Percentiles rank a stretch among this genome's conserved stretches.
Evolutionary conservation across 2,797 vertebrate genomes (phyloP).

Genomic region (Cottoperca gobio): DNA sequence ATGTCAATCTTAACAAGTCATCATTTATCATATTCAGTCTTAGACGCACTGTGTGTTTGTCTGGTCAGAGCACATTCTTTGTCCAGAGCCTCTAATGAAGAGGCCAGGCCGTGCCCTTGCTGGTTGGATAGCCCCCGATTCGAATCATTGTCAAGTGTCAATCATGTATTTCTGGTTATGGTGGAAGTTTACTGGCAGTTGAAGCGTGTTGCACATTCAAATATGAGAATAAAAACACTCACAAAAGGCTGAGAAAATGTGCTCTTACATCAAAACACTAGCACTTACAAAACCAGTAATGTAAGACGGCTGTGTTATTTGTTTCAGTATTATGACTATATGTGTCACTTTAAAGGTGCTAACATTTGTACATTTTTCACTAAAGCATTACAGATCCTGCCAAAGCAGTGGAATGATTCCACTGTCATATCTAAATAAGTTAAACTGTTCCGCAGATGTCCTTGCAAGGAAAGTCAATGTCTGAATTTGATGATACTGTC

Average conservation of each 20-base stretch:
- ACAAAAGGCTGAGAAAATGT: neutral
- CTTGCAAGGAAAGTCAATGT: constrained; percentile 34
- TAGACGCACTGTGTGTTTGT: neutral
- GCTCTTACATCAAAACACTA: constrained; percentile 5
- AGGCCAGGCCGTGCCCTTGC: neutral
- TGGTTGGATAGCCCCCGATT: neutral
- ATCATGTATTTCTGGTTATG: neutral
- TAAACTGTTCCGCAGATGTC: constrained; percentile 23
- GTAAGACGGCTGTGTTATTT: neutral
- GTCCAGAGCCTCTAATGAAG: constrained; percentile 17
- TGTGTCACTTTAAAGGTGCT: constrained; percentile 6
- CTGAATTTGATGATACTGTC: neutral
- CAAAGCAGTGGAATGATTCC: constrained; percentile 4
- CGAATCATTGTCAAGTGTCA: constrained; percentile 29
- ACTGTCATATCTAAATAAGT: constrained; percentile 3
- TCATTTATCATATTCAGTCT: constrained; percentile 7
- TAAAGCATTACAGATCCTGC: constrained; percentile 1
- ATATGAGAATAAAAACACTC: constrained; percentile 11
- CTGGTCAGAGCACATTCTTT: neutral
- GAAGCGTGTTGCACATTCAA: constrained; percentile 1
- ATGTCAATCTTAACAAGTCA: constrained; percentile 5
- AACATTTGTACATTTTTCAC: constrained; percentile 7
- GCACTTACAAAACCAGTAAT: neutral
- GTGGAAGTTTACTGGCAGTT: neutral
- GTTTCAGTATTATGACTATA: neutral